Base-by-base conservation (phyloP, 2,113 vertebrate species). In the Microcebus lehilahytsara region DNA sequence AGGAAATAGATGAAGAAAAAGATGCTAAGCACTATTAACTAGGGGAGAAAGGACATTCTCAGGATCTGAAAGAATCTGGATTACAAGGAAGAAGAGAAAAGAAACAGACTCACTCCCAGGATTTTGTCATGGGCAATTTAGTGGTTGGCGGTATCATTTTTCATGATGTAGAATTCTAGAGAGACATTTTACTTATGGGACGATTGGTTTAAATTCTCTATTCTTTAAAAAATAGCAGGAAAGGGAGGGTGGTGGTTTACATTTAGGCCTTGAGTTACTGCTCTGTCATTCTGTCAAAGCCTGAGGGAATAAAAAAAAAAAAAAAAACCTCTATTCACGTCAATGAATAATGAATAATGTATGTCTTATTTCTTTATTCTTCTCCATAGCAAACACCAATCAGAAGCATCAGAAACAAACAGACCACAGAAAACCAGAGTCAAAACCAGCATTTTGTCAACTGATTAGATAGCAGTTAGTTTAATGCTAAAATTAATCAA, bases 401-500 rank as follows among this genome's bases (percentile, higher is more conserved):
- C 94, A 95, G 67, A 95, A 88, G n/a, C 60, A 91, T 94, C 89
- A 80, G 96, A 96, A 97, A 96, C 91, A 97, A 97, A 97, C 80
- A 93, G 93, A 89, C 69, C 91, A 92, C 34, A 78, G 80, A 97
- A 96, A 96, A 95, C 96, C 71, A 30, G 78, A 97, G 87, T 97
- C 94, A 96, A 95, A 98, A 95, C 88, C 46, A 42, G 87, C 96
- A 46, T 97, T 98, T 97, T 97, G 97, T 97, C 97, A 97, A 94
- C 96, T 96, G 96, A 98, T 98, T 97, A 97, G 96, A 97, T 71
- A 93, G 96, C 96, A 97, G 96, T 97, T 98, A 98, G 93, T 91
- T 96, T 97, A 98, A 98, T 96, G 92, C 67, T 96, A 49, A 92
- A 96, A 96, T 97, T 98, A 97, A 98, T 98, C 97, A 98, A 95